Evolutionary conservation across 2,888 invertebrate genomes (phyloP), one percentile per base, ranked within the genome.

Genomic region (Megalurothrips usitatus): DNA sequence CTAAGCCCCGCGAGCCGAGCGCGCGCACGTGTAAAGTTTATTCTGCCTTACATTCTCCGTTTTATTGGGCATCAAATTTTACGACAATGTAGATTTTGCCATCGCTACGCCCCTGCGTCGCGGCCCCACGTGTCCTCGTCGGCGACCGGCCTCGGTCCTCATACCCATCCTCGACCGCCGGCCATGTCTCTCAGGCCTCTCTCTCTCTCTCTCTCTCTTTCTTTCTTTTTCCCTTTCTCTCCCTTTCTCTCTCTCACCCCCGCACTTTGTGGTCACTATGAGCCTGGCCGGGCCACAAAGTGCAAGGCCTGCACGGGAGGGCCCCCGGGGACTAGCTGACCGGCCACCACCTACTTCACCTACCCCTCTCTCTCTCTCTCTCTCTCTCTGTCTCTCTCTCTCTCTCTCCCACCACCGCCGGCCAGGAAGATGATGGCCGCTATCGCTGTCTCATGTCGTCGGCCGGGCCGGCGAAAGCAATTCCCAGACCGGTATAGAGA

Each of bases 11-110:
- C 34, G 34, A 43, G 34, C 3, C 34, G n/a, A n/a, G 34, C 34
- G 34, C 34, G 34, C 34, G 6, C 34, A 43, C 34, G 34, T 43
- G 34, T 2, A 52, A 58, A 58, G 14, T 58, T 58, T 58, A 58
- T 17, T n/a, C 17, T 58, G 11, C 17, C 17, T 6, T 58, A 58
- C 58, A 58, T 58, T 58, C 34, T n/a, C n/a, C 58, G n/a, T 17
- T 58, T 58, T 58, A 58, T 58, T 58, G 58, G n/a, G 58, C 58
- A 58, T 58, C 58, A 58, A 58, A 58, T 17, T 58, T 58, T 58
- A 58, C n/a, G 58, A 2, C 58, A 58, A 58, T 58, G 58, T 58
- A 58, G 6, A 19, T n/a, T 58, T 58, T 58, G 58, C 58, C 34
- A n/a, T 58, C 58, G 58, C 58, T 43, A 43, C 3, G n/a, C 17